Evolutionary conservation across 2,888 invertebrate genomes (phyloP).

Genomic region (Caenorhabditis panamensis): DNA sequence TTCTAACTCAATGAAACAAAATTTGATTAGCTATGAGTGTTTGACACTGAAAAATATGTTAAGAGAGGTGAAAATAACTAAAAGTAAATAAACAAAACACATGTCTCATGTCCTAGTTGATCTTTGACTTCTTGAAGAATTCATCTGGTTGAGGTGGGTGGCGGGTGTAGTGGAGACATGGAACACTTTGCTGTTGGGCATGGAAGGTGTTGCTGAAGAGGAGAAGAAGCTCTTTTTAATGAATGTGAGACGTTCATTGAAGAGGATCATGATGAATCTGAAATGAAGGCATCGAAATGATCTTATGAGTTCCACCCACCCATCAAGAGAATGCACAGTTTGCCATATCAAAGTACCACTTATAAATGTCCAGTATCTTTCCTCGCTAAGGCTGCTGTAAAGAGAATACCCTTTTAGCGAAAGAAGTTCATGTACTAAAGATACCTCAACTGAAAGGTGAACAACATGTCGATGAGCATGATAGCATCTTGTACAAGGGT

Average conservation of each 20-base stretch:
- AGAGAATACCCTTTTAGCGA: not conserved
- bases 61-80: too few species aligned
- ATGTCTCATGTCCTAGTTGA: too few species aligned
- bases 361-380: constrained; percentile 32
- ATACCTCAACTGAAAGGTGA: constrained; percentile 41
- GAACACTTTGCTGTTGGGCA: constrained; percentile 1
- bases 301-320: too few species aligned
- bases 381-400: constrained; percentile 17
- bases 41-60: too few species aligned
- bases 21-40: too few species aligned
- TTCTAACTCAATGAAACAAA: too few species aligned
- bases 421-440: too few species aligned
- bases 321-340: constrained; percentile 42
- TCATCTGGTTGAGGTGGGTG: not conserved
- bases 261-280: constrained; percentile 49
- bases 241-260: constrained; percentile 46
- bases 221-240: constrained; percentile 27
- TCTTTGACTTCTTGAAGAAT: not conserved
- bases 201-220: constrained; percentile 7
- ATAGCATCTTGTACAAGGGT: constrained; percentile 45
- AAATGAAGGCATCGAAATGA: too few species aligned
- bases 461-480: constrained; percentile 40
- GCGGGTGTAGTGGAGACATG: not conserved
- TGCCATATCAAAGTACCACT: constrained; percentile 40
- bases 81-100: too few species aligned